Base-by-base conservation (phyloP, 2,888 invertebrate genomes). In the Hofmannophila pseudospretella region DNA sequence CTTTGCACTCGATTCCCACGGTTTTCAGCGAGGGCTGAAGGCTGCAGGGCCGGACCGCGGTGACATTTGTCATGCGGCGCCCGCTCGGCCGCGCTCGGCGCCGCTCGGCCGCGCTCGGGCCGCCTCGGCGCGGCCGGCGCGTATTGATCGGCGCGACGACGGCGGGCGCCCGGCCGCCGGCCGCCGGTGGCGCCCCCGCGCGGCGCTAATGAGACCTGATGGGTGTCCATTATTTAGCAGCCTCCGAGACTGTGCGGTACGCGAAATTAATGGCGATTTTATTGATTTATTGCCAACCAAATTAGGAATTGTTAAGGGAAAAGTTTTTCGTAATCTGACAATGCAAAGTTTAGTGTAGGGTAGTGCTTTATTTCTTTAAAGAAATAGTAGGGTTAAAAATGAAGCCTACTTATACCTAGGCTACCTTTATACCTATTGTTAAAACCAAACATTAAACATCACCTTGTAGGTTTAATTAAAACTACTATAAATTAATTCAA, bases 211-310 rank as follows among this genome's bases (percentile, higher is more conserved):
- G 75, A 81, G 68, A 79, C 58, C 76, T 77, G 78, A 82, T 81
- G 70, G 74, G 64, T 66, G 77, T 81, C 77, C 80, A 84, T 85
- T 81, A 85, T 84, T 81, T 77, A 81, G 74, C 77, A 76, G 72
- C 74, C 67, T 71, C 76, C 63, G 66, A 76, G 73, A 73, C 68
- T 56, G 67, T 63, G 67, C 60, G 67, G 70, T 70, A 60, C 69
- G 74, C 71, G 63, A 79, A 78, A 84, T 84, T 79, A 80, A 82
- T 81, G 77, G 75, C 65, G 61, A 67, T 76, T 77, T 75, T 78
- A 84, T 85, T 82, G 84, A 84, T 84, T 84, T 75, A 81, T 78
- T 68, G 73, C 72, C 63, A 61, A 64, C 65, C 60, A 72, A 77
- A 76, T 76, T 76, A 77, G 73, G 76, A 72, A 78, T 79, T 74